Conservation (phyloP, 23 tunicate genomes). For the Styela plicata region DNA sequence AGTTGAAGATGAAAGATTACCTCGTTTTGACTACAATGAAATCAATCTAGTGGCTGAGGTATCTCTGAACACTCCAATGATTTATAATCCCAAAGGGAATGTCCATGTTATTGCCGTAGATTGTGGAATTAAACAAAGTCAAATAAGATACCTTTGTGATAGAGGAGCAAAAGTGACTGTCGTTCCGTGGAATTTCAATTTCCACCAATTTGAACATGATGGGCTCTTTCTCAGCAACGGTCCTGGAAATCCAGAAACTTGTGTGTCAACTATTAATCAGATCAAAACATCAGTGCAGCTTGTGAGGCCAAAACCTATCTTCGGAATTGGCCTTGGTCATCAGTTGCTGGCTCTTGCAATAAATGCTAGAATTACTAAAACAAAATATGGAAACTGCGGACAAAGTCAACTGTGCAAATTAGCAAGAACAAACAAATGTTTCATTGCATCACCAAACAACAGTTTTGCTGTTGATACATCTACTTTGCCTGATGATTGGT, state of each 20-base stretch:
- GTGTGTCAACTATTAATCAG: slow-evolving; percentile 49
- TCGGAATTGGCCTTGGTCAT: slow-evolving; percentile 92
- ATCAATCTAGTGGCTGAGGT: slow-evolving; percentile 69
- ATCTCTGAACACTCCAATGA: slow-evolving; percentile 39
- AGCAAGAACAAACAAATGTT: slow-evolving; percentile 57
- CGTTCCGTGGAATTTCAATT: slow-evolving; percentile 80
- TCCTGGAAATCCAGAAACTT: slow-evolving; percentile 81
- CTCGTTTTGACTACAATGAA: slow-evolving; percentile 58
- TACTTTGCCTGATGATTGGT: slow-evolving; percentile 57
- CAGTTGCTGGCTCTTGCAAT: slow-evolving; percentile 74
- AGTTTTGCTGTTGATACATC: slow-evolving; percentile 76
- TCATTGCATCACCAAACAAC: slow-evolving; percentile 87
- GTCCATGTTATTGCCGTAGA: slow-evolving; percentile 76
- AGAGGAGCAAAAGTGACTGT: slow-evolving; percentile 86
- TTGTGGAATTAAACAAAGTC: slow-evolving; percentile 89
- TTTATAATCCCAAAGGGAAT: slow-evolving; percentile 44
- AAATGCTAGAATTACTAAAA: slow-evolving; percentile 48
- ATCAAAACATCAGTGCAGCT: slow-evolving; percentile 29
- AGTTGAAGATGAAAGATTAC: not conserved
- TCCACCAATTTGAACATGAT: slow-evolving; percentile 68
- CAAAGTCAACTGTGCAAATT: slow-evolving; percentile 86
- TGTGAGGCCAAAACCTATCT: slow-evolving; percentile 43
- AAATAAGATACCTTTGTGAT: slow-evolving; percentile 61
- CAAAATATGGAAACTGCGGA: slow-evolving; percentile 91
- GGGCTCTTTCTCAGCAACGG: slow-evolving; percentile 90